Evolutionary conservation across 2,113 vertebrate species (phyloP).

Genomic region (Protobothrops flavoviridis): DNA sequence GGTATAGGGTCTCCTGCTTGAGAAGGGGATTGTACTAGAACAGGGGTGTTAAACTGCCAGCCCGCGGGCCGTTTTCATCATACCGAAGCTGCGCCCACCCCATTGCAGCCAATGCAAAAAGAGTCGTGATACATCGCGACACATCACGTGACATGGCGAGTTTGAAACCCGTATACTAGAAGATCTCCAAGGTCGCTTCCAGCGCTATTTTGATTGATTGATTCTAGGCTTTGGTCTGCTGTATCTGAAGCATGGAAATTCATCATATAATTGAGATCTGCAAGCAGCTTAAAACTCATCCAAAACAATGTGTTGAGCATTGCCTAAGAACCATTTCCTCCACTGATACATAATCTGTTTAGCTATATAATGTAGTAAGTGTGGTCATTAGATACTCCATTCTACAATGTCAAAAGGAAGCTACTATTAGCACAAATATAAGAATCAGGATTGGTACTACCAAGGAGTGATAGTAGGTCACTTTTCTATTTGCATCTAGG

Average conservation of each 20-base stretch:
- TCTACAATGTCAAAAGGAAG: constrained; percentile 1
- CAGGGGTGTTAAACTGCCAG: no score
- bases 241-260: neutral
- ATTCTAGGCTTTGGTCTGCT: neutral
- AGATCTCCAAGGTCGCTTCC: no score
- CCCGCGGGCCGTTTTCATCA: no score
- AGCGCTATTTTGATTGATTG: no score
- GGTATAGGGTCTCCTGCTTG: no score
- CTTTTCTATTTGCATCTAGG: neutral
- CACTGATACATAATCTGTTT: neutral
- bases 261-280: neutral
- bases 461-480: neutral
- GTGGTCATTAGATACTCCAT: neutral
- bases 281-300: neutral
- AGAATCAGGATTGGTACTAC: constrained; percentile 10
- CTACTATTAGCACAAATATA: constrained; percentile 1
- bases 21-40: no score
- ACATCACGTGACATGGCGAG: no score
- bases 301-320: neutral
- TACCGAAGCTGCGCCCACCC: no score
- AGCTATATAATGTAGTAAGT: constrained; percentile 6
- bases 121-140: no score
- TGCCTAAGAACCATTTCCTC: neutral
- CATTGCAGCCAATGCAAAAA: no score
- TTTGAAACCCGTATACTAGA: no score